Percentiles rank a stretch among this genome's conserved stretches.
Conservation (phyloP, 2,797 vertebrate species). For the Dendrocincla fuliginosa region DNA sequence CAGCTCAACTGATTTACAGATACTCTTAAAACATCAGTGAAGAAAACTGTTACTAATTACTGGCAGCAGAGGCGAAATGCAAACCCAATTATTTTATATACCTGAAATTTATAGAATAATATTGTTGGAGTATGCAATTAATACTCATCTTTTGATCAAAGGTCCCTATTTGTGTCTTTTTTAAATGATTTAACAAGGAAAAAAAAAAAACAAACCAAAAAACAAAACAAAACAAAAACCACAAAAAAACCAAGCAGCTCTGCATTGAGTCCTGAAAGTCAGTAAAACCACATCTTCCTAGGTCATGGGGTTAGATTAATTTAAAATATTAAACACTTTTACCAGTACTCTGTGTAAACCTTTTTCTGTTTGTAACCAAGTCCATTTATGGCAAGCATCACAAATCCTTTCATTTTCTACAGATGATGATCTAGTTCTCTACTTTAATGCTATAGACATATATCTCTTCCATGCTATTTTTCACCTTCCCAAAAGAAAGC, state of each 20-base stretch:
- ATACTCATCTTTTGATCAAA: not conserved
- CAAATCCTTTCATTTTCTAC: not conserved
- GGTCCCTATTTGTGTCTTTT: not conserved
- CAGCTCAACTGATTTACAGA: not conserved
- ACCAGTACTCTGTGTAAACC: not conserved
- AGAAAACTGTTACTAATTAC: not conserved
- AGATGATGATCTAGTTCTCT: not conserved
- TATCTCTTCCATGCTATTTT: not conserved
- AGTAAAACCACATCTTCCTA: not conserved
- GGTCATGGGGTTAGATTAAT: not conserved
- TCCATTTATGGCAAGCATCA: not conserved
- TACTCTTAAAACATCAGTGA: not conserved
- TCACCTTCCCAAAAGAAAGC: not conserved
- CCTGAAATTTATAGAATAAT: not conserved
- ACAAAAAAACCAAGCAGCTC: not conserved
- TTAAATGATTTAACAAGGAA: not conserved
- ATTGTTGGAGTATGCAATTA: not conserved
- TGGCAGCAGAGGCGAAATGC: not conserved
- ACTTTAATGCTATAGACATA: not conserved
- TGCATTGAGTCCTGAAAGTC: not conserved
- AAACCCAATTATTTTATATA: not conserved
- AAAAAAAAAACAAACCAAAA: no score
- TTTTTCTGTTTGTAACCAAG: not conserved
- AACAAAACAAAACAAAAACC: no score
- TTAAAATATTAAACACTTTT: not conserved